Conservation (phyloP, 2,113 vertebrate species). For the Chaetura pelagica region DNA sequence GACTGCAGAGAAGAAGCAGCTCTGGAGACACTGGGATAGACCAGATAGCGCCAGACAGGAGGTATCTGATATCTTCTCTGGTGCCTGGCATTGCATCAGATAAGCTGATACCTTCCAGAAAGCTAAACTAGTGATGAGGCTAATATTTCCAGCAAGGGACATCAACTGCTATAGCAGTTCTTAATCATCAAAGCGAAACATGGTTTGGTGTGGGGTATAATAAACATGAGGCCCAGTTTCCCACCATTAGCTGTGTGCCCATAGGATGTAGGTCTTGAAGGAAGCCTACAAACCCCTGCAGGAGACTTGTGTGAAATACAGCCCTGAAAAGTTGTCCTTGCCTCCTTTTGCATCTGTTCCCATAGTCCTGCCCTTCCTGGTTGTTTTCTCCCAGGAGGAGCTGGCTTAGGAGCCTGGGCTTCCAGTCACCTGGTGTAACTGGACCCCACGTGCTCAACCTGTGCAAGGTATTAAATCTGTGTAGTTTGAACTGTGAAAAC, state of each 20-base stretch:
- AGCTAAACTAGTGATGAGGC: background rate
- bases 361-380: background rate
- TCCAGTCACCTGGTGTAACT: background rate
- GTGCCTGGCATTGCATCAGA: background rate
- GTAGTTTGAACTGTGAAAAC: background rate
- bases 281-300: background rate
- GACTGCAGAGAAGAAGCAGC: background rate
- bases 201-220: background rate
- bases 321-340: background rate
- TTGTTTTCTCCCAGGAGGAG: background rate
- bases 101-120: background rate
- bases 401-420: background rate
- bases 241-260: accelerated
- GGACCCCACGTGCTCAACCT: accelerated
- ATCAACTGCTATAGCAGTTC: background rate
- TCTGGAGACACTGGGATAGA: background rate
- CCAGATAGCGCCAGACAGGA: background rate
- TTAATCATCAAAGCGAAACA: background rate
- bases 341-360: accelerated
- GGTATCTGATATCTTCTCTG: background rate
- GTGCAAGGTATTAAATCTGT: background rate
- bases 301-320: background rate
- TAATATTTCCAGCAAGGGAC: background rate
- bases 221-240: background rate
- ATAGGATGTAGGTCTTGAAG: background rate